Evolutionary conservation across 2,888 invertebrate species (phyloP).

Genomic region (Watsonalla cultraria): DNA sequence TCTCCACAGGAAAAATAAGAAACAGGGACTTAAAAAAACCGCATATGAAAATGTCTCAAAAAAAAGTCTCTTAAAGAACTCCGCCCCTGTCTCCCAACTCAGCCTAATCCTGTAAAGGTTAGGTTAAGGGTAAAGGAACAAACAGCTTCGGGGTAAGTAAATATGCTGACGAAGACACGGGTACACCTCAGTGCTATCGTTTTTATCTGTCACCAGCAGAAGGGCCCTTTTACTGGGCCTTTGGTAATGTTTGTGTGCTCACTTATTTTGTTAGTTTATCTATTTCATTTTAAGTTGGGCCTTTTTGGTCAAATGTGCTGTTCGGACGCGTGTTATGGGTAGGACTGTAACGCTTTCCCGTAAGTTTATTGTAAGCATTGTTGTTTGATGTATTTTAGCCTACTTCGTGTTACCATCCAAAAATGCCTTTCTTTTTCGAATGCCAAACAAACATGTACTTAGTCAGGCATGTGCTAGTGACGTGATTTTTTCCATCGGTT

Average conservation of each 20-base stretch:
- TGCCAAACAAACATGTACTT: no score
- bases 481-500: no score
- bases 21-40: no score
- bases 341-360: not conserved
- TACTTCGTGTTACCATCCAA: no score
- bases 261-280: slow-evolving; percentile 1
- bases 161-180: slow-evolving; percentile 72
- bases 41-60: not conserved
- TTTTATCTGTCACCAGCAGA: slow-evolving; percentile 71
- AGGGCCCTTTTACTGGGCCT: slow-evolving; percentile 52
- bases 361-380: no score
- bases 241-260: slow-evolving; percentile 42
- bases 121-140: slow-evolving; percentile 69
- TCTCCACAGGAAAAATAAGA: not conserved
- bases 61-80: not conserved
- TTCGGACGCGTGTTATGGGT: not conserved
- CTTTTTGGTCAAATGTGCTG: not conserved
- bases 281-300: not conserved
- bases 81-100: slow-evolving; percentile 23
- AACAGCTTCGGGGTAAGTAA: slow-evolving; percentile 72
- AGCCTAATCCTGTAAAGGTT: slow-evolving; percentile 35
- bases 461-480: no score
- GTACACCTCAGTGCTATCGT: slow-evolving; percentile 55
- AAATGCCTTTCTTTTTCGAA: no score
- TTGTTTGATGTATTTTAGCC: no score